phyloP scores from a whole-genome alignment of 2,888 invertebrate genomes.

The Caenorhabditis sp. region DNA sequence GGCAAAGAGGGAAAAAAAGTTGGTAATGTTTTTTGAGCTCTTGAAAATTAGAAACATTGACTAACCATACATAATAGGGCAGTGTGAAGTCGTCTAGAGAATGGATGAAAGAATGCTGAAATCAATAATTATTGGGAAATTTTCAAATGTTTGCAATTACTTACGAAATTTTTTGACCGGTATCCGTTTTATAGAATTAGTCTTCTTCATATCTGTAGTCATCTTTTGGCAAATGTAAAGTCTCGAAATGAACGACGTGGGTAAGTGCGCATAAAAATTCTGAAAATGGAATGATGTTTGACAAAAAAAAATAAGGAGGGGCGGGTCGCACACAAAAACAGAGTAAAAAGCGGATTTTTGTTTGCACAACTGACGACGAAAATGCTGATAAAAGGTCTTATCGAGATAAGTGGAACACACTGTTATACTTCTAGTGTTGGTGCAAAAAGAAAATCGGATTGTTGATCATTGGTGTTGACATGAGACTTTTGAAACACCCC shows the following conservation, averaged over 20 bases:
- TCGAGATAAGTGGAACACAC: not conserved
- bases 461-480: not conserved
- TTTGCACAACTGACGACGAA: not conserved
- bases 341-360: constrained; percentile 1
- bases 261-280: not conserved
- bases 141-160: not conserved
- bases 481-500: not conserved
- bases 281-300: not conserved
- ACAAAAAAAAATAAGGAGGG: not conserved
- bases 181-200: not conserved
- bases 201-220: not conserved
- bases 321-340: not conserved
- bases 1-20: too few relatives aligned
- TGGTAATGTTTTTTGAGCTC: too few relatives aligned
- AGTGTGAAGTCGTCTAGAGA: constrained; percentile 45
- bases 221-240: not conserved
- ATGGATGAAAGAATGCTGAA: constrained; percentile 53
- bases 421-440: not conserved
- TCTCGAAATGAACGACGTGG: not conserved
- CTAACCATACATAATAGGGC: constrained; percentile 42
- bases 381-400: constrained; percentile 1
- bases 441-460: not conserved
- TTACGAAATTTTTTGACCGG: constrained; percentile 6
- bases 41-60: not conserved
- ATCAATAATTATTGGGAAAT: not conserved